Evolutionary conservation across 1,140 invertebrate species (phyloP), one percentile per base, ranked within the genome.

Genomic region (Sogatella furcifera): DNA sequence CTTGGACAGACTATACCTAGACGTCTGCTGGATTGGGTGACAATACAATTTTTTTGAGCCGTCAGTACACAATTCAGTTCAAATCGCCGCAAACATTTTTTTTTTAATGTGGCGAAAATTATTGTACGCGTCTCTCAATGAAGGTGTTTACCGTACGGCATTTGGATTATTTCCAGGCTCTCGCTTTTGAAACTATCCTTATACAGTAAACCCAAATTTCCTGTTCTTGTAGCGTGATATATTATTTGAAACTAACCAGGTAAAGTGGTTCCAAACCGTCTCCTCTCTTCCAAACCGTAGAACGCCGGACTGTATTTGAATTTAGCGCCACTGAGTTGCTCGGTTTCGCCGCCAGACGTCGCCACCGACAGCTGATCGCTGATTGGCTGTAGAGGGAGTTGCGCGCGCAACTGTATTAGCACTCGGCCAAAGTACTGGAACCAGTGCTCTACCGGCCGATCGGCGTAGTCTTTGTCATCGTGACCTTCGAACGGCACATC

Each of bases 351-450:
- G 13, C 53, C 46, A 31, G n/a, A 22, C 22, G 55, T 59, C 24
- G 24, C 17, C 21, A 19, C 55, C 14, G 15, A 10, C 15, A 13
- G 28, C 9, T 9, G 15, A 17, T 52, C 44, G 15, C 62, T 57
- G 2, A 89, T 74, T 21, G 83, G 79, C 52, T 74, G 73, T 52
- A 91, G 69, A 21, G 89, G 89, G 14, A 80, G 66, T 15, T 72
- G 65, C 69, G 80, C 78, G 58, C 88, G 78, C 19, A 91, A 31
- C 24, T 86, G 78, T 22, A 91, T 53, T 34, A 80, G 72, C 13
- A 89, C 84, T 11, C 71, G 69, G 19, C 83, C 83, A 28, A 74
- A 66, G 68, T 89, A 90, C 64, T 89, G 84, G 21, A 90, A 76
- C 53, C 76, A 68, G 60, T 82, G 73, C 70, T 89, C 78, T 13